Conservation (phyloP, 2,888 invertebrate genomes). For the Syrphus vitripennis region DNA sequence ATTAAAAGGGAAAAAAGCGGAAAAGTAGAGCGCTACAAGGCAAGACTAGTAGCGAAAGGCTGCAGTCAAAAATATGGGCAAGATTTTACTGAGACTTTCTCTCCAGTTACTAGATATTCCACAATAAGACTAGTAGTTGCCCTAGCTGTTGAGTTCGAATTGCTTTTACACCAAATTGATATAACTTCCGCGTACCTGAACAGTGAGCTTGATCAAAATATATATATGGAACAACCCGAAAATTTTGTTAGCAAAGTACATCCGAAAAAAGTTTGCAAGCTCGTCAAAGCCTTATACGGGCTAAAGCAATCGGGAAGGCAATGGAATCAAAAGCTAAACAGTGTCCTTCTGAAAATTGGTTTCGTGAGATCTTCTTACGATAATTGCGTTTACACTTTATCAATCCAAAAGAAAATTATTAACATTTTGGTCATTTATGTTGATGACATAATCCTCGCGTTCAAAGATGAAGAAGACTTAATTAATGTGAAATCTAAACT, state of each 20-base stretch:
- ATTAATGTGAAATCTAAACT: background rate
- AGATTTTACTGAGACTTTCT: slow-evolving; percentile 20
- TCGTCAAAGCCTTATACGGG: background rate
- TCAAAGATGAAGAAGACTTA: background rate
- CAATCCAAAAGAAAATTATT: background rate
- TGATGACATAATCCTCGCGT: slow-evolving; percentile 1
- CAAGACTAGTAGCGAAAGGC: no score
- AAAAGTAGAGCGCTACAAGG: slow-evolving; percentile 51
- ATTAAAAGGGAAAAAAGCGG: slow-evolving; percentile 71
- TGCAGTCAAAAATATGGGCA: no score
- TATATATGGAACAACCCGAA: background rate
- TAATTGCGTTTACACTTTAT: background rate
- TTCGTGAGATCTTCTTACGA: background rate
- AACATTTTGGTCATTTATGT: background rate
- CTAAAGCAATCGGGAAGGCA: background rate
- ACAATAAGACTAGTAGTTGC: background rate
- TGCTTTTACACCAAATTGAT: background rate
- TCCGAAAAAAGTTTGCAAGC: background rate
- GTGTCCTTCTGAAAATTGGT: background rate
- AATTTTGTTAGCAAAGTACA: background rate
- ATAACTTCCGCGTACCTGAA: background rate
- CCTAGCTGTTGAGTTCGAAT: background rate
- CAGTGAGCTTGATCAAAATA: background rate
- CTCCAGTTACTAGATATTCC: slow-evolving; percentile 3
- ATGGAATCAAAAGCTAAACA: slow-evolving; percentile 2